phyloP scores from a whole-genome alignment of 2,888 invertebrate genomes.

The Ectropis crepuscularia region DNA sequence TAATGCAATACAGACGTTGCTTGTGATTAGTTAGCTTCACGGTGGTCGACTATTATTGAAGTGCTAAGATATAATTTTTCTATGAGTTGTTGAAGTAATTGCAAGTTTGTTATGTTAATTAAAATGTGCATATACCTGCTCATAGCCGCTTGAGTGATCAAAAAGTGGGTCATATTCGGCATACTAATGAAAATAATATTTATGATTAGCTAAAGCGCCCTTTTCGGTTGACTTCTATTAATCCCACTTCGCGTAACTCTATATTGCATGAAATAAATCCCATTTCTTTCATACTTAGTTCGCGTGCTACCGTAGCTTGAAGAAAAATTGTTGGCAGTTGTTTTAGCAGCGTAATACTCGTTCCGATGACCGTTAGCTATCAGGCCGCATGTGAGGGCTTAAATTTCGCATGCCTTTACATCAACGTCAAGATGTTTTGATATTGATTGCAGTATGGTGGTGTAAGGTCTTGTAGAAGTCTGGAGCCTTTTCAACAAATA shows the following conservation, averaged over 20 bases:
- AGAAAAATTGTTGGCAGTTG: constrained; percentile 65
- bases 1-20: background rate
- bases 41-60: constrained; percentile 25
- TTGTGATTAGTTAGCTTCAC: constrained; percentile 13
- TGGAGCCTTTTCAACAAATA: too few relatives aligned
- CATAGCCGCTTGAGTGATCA: constrained; percentile 26
- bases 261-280: constrained; percentile 12
- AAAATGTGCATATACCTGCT: constrained; percentile 12
- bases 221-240: too few relatives aligned
- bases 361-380: constrained; percentile 54
- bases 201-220: too few relatives aligned
- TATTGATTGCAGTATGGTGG: background rate
- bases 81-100: constrained; percentile 36
- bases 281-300: constrained; percentile 49
- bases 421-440: background rate
- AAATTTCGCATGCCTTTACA: constrained; percentile 27
- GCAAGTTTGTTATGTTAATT: constrained; percentile 36
- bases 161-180: constrained; percentile 12
- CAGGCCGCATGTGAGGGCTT: constrained; percentile 51
- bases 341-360: constrained; percentile 66
- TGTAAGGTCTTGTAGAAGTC: background rate
- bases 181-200: constrained; percentile 18
- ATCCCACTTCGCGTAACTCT: background rate
- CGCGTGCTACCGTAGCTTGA: constrained; percentile 58
- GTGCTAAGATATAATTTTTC: constrained; percentile 28